Evolutionary conservation across 2,113 vertebrate species (phyloP).

Genomic region (Lynx canadensis): DNA sequence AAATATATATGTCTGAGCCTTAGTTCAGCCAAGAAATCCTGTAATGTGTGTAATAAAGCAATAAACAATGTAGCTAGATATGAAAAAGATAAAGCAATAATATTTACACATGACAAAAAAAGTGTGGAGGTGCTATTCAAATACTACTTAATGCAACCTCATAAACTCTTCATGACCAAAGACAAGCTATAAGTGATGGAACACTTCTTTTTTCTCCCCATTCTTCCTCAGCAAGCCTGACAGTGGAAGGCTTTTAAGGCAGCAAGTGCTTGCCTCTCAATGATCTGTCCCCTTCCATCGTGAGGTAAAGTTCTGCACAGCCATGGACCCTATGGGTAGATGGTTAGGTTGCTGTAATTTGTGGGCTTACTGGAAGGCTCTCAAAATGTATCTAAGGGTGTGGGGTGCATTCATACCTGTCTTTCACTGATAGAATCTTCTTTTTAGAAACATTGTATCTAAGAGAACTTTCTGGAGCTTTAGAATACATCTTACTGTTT

Average conservation of each 20-base stretch:
- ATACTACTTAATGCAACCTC: neutral
- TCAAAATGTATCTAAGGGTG: neutral
- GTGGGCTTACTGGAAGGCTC: neutral
- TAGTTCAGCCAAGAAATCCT: neutral
- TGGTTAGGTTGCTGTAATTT: neutral
- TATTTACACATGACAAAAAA: neutral
- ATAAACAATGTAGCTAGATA: neutral
- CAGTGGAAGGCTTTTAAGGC: neutral
- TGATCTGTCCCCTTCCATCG: neutral
- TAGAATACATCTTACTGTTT: neutral
- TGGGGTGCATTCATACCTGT: neutral
- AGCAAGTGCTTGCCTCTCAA: neutral
- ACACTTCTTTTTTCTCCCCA: neutral
- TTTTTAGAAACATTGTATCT: neutral
- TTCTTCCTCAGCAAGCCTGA: neutral
- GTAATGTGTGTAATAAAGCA: neutral
- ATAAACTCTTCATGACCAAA: neutral
- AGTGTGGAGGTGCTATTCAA: neutral
- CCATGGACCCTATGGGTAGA: neutral
- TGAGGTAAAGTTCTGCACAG: neutral
- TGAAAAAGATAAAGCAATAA: neutral
- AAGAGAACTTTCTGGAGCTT: neutral
- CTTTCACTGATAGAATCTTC: neutral
- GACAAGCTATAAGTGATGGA: neutral
- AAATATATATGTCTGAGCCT: neutral